These are phyloP conservation scores for Camptogramma bilineatum DNA, from an alignment of 2,888 invertebrate genomes.

Conservation along the genomic window DNA sequence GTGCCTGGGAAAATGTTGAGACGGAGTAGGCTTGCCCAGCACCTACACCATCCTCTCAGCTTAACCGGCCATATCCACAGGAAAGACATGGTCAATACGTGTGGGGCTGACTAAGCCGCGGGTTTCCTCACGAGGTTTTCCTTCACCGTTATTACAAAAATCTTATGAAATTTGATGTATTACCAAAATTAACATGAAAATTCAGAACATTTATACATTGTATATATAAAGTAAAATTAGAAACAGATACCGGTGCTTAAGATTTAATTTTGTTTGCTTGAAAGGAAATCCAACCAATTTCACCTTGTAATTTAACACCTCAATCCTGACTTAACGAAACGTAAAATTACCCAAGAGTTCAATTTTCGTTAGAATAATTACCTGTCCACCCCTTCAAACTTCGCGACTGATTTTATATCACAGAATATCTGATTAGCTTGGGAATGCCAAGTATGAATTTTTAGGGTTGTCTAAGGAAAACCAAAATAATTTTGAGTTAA, in stretches of 20 bases:
- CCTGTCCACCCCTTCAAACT: slow-evolving; percentile 42
- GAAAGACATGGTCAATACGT: too few species aligned
- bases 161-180: too few species aligned
- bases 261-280: slow-evolving; percentile 21
- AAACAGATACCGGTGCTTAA: slow-evolving; percentile 7
- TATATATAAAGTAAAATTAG: too few species aligned
- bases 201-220: too few species aligned
- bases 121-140: too few species aligned
- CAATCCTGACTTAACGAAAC: slow-evolving; percentile 46
- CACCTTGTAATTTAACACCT: slow-evolving; percentile 45
- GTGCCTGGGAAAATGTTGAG: too few species aligned
- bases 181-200: too few species aligned
- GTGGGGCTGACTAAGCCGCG: too few species aligned
- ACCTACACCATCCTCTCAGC: too few species aligned
- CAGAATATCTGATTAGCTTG: slow-evolving; percentile 33
- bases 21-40: too few species aligned
- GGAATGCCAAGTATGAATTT: slow-evolving; percentile 21
- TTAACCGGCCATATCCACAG: too few species aligned
- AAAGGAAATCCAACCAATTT: slow-evolving; percentile 38
- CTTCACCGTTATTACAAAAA: too few species aligned
- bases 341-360: slow-evolving; percentile 45
- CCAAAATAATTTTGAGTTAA: background rate
- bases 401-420: slow-evolving; percentile 38
- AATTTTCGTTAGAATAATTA: slow-evolving; percentile 46
- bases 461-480: background rate